Base-by-base conservation (phyloP, 2,113 vertebrate genomes). In the Melanerpes formicivorus region DNA sequence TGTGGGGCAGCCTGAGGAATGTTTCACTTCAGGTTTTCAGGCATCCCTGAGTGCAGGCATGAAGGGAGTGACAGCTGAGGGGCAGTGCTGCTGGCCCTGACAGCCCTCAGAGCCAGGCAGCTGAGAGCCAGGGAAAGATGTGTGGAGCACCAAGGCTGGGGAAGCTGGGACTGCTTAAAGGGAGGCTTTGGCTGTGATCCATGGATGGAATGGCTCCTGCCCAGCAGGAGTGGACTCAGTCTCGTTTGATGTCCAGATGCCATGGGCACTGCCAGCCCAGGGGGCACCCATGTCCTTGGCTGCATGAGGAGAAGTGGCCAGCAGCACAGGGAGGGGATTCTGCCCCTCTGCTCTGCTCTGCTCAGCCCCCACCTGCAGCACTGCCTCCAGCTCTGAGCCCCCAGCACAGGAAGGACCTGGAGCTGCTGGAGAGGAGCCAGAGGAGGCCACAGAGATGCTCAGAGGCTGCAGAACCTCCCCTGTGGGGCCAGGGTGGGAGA, bases 131-230 rank as follows among this genome's bases (percentile, higher is more conserved):
- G 29, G 26, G 37, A 67, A 52, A 81, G 7, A 5, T 1, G 0
- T 14, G 14, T 25, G 40, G 48, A 55, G 13, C 4, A 3, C 37
- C 34, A 19, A 25, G 37, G 18, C 32, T n/a, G 8, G 80, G 37
- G 58, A 46, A 58, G 46, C 32, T 55, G 34, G 18, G 62, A 4
- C 21, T 85, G 21, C 70, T 40, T 46, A 23, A 30, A 40, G 37
- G 62, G 42, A 55, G 23, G 4, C 21, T 55, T 81, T 13, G 17
- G 14, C 62, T 72, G 11, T 37, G 60, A 60, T 64, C 63, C 5
- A 0, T 3, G 3, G 58, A 26, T 69, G 69, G 78, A 80, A 60
- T 22, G 1, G n/a, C 23, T 22, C 25, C 59, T 58, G 0, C n/a
- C 60, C 46, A 6, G 1, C 10, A 54, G 46, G 52, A 55, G 26